These are phyloP conservation scores for Panulirus ornatus DNA, from an alignment of 1,140 invertebrate genomes.

Conservation along the genomic window DNA sequence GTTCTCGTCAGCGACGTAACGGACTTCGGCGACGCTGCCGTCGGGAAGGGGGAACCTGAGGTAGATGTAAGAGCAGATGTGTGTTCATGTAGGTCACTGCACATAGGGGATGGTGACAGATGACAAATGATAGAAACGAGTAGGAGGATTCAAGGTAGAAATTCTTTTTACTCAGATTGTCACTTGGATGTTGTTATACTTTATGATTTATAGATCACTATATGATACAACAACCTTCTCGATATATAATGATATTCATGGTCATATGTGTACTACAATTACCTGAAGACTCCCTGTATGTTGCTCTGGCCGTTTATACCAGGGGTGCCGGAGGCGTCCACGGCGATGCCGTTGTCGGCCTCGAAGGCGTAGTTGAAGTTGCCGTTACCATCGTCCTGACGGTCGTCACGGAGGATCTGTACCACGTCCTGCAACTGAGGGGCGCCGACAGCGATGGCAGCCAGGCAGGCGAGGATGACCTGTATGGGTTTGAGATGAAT, in stretches of 20 bases:
- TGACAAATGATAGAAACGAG: too few relatives aligned
- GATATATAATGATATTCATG: too few relatives aligned
- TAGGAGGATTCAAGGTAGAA: too few relatives aligned
- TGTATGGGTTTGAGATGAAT: background rate
- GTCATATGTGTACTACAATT: background rate
- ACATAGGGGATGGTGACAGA: too few relatives aligned
- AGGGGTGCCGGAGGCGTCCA: background rate
- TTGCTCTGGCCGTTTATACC: background rate
- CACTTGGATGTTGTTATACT: too few relatives aligned
- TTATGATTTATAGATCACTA: too few relatives aligned
- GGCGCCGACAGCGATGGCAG: background rate
- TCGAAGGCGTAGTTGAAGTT: slow-evolving; percentile 20
- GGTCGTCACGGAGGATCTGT: background rate
- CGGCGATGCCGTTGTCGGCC: background rate
- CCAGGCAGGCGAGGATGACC: background rate
- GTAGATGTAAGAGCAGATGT: too few relatives aligned
- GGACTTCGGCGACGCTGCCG: slow-evolving; percentile 11
- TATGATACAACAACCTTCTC: too few relatives aligned
- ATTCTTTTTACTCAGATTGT: too few relatives aligned
- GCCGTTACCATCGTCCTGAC: background rate
- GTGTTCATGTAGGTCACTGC: too few relatives aligned
- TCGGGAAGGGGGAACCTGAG: slow-evolving; percentile 32
- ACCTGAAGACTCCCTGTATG: slow-evolving; percentile 2
- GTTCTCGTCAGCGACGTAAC: slow-evolving; percentile 20
- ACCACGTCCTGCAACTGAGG: background rate